Base-by-base conservation (phyloP, 2,888 invertebrate genomes). In the Leucozona laternaria region DNA sequence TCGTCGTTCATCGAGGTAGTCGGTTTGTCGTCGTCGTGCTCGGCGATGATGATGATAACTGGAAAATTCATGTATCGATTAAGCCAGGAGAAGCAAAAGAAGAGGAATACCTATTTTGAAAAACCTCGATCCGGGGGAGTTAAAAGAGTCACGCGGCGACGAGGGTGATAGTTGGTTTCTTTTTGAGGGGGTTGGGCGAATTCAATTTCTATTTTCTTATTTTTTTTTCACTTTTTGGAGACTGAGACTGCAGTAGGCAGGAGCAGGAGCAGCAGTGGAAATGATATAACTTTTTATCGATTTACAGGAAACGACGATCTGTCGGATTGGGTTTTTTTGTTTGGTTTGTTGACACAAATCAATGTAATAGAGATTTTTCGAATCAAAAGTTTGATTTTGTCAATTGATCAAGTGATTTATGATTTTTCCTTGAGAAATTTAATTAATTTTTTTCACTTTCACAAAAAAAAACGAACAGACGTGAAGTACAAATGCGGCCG, bases 211-310 rank as follows among this genome's bases (percentile, higher is more conserved):
- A 68, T 58, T 66, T 62, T 76, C 55, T 62, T 22, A 79, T 48
- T 66, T 34, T 58, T 80, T 66, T 66, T 53, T 83, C 31, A 53
- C 53, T 87, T 66, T 50, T n/a, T 66, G 50, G 50, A 48, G 53
- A 70, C 70, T 75, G 57, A 31, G 75, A 78, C 78, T 78, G 78
- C 70, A 66, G 53, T 43, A 66, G 57, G 71, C 43, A 53, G 73
- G 62, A 71, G 80, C 72, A 75, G 71, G 20, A 66, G 84, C 70
- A 84, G 62, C 15, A 45, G 45, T 64, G 31, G 25, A 45, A 45
- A 66, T 86, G 86, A 86, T 86, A 86, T 86, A 86, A 86, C 86
- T 82, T 82, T 66, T 87, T 87, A 83, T 87, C 83, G 83, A 86
- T 86, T 86, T 57, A 53, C 82, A 66, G 31, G 64, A n/a, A 60